Percentiles rank a stretch among this genome's conserved stretches.
Conservation (phyloP, 2,113 vertebrate genomes). For the Indri indri region DNA sequence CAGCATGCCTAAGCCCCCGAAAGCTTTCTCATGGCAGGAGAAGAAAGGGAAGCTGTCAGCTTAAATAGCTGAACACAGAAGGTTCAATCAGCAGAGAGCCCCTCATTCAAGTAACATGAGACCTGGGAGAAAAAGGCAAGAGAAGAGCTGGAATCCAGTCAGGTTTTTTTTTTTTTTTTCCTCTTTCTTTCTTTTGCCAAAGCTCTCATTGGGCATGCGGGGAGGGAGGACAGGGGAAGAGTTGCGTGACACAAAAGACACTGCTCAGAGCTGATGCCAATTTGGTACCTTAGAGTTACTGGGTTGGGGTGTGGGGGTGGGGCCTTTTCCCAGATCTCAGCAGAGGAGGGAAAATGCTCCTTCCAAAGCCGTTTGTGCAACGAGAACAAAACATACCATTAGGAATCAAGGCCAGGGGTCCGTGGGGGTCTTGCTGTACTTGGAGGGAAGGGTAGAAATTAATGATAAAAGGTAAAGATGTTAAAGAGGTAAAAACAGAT, state of each 20-base stretch:
- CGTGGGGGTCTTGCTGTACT: neutral
- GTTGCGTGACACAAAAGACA: conserved; percentile 72
- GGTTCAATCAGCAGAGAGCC: conserved; percentile 75
- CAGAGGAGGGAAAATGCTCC: neutral
- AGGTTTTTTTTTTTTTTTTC: conserved; percentile 63
- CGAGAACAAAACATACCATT: neutral
- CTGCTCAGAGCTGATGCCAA: conserved; percentile 72
- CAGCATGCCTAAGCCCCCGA: conserved; percentile 65
- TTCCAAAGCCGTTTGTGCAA: neutral
- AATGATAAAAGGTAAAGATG: neutral
- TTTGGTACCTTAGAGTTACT: conserved; percentile 72
- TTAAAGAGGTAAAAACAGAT: neutral
- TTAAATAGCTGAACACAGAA: conserved; percentile 81
- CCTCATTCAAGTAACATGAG: conserved; percentile 82
- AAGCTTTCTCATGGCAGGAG: conserved; percentile 81
- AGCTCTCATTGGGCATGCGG: conserved; percentile 61
- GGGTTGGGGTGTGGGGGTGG: conserved; percentile 24
- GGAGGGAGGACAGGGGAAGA: neutral
- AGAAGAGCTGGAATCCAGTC: conserved; percentile 67
- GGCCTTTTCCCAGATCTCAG: conserved; percentile 15
- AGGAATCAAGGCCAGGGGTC: neutral
- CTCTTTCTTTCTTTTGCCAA: conserved; percentile 67
- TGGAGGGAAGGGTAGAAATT: neutral
- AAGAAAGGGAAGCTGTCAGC: conserved; percentile 80
- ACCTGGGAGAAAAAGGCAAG: conserved; percentile 55